Percentiles rank a stretch among this genome's conserved stretches.
Evolutionary conservation across 1,140 invertebrate species (phyloP).

Genomic region (Nautilus pompilius): DNA sequence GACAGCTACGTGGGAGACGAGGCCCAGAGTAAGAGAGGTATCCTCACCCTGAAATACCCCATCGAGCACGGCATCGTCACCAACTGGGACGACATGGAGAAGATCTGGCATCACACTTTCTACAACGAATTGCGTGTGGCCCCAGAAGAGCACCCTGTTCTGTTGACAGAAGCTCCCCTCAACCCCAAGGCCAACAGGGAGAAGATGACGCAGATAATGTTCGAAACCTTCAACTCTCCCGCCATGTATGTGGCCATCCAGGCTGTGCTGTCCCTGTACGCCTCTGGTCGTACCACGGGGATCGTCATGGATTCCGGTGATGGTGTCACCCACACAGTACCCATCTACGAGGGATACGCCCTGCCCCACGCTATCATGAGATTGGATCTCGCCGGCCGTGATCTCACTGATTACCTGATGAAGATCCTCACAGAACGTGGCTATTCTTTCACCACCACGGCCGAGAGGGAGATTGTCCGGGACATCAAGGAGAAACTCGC

Average conservation of each 20-base stretch:
- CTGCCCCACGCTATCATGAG: conserved; percentile 80
- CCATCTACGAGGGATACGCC: conserved; percentile 74
- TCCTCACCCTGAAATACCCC: conserved; percentile 79
- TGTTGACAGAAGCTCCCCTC: conserved; percentile 58
- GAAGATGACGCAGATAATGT: conserved; percentile 96
- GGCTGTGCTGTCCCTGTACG: conserved; percentile 55
- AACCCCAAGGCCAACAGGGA: conserved; percentile 64
- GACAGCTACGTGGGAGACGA: conserved; percentile 97
- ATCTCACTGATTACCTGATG: conserved; percentile 91
- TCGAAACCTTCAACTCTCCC: conserved; percentile 70
- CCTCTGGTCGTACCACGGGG: conserved; percentile 72
- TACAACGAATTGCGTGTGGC: conserved; percentile 88
- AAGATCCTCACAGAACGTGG: conserved; percentile 95
- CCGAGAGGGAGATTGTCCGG: conserved; percentile 93
- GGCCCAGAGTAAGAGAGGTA: conserved; percentile 89
- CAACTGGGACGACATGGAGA: conserved; percentile 78
- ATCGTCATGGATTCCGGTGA: conserved; percentile 64
- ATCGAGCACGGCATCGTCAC: conserved; percentile 68
- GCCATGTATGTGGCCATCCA: conserved; percentile 58
- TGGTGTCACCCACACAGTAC: conserved; percentile 92
- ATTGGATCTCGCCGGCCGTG: conserved; percentile 88
- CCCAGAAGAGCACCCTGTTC: conserved; percentile 62
- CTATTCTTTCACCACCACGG: conserved; percentile 93
- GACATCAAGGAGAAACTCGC: conserved; percentile 84
- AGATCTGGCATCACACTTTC: conserved; percentile 79